Conservation (phyloP, 2,888 invertebrate genomes). For the Epirrita christyi region DNA sequence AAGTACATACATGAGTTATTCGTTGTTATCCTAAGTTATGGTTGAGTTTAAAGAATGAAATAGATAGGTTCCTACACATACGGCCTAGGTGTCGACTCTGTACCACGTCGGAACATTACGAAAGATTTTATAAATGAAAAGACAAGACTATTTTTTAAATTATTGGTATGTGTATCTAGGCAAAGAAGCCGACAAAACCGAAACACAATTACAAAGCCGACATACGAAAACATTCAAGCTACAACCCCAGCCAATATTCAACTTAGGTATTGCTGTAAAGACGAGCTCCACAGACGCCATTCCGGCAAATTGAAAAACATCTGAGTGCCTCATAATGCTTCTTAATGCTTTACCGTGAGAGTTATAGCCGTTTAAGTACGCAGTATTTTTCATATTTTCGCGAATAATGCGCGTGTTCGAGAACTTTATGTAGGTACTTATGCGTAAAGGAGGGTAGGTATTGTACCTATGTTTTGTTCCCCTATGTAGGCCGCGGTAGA, state of each 20-base stretch:
- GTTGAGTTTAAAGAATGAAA: too few relatives aligned
- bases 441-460: constrained; percentile 35
- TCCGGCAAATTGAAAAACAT: constrained; percentile 81
- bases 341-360: constrained; percentile 73
- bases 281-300: constrained; percentile 64
- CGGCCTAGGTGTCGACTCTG: too few relatives aligned
- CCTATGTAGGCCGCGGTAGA: constrained; percentile 36
- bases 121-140: neutral
- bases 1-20: too few relatives aligned
- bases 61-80: too few relatives aligned
- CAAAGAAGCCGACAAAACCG: constrained; percentile 4
- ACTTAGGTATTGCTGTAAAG: constrained; percentile 59
- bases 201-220: constrained; percentile 10
- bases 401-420: constrained; percentile 66
- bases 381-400: constrained; percentile 77
- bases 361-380: constrained; percentile 70
- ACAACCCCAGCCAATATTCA: constrained; percentile 44
- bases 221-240: constrained; percentile 25
- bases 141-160: neutral
- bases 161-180: neutral
- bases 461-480: constrained; percentile 32
- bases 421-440: constrained; percentile 41
- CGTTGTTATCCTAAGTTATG: too few relatives aligned
- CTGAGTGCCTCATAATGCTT: constrained; percentile 74
- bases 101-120: too few relatives aligned